A percentile compares a stretch with the other conserved stretches of the same genome.
phyloP scores from a whole-genome alignment of 2,113 vertebrate genomes.

The Myocastor coypus region DNA sequence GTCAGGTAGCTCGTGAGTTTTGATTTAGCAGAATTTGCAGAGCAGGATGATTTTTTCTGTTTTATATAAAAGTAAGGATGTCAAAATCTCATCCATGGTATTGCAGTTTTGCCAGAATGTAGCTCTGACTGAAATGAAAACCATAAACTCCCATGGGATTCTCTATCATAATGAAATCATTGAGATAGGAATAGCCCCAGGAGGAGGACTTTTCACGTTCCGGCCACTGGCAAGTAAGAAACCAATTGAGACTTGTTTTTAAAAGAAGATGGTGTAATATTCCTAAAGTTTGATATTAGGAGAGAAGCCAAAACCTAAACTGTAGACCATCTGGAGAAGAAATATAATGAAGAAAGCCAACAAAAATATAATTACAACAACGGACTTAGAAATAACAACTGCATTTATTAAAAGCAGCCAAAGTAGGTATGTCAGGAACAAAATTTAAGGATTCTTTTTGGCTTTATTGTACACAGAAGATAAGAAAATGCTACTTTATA shows the following conservation, averaged over 20 bases:
- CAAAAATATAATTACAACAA: slow-evolving; percentile 88
- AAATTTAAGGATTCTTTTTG: slow-evolving; percentile 77
- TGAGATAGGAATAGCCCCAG: slow-evolving; percentile 76
- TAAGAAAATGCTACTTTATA: slow-evolving; percentile 72
- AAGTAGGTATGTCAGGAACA: slow-evolving; percentile 69
- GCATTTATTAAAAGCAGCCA: slow-evolving; percentile 85
- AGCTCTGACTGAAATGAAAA: slow-evolving; percentile 79
- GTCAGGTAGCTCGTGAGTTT: slow-evolving; percentile 60
- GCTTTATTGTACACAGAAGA: slow-evolving; percentile 72
- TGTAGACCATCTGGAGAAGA: slow-evolving; percentile 83
- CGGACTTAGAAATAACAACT: slow-evolving; percentile 85
- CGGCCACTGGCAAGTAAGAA: slow-evolving; percentile 82
- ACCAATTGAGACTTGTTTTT: slow-evolving; percentile 77
- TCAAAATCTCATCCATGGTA: slow-evolving; percentile 75
- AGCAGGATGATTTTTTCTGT: slow-evolving; percentile 56
- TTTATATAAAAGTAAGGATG: slow-evolving; percentile 70
- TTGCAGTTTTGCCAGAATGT: slow-evolving; percentile 72
- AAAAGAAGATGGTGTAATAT: slow-evolving; percentile 65
- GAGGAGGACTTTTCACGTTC: slow-evolving; percentile 71
- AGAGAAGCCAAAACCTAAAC: slow-evolving; percentile 79
- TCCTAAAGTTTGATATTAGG: slow-evolving; percentile 82
- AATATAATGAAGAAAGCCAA: slow-evolving; percentile 85
- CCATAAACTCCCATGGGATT: slow-evolving; percentile 63
- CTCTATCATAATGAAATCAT: slow-evolving; percentile 80
- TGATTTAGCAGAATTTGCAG: slow-evolving; percentile 69